These are phyloP conservation scores for Menidia menidia DNA, from an alignment of 2,797 vertebrate species.

Conservation along the genomic window DNA sequence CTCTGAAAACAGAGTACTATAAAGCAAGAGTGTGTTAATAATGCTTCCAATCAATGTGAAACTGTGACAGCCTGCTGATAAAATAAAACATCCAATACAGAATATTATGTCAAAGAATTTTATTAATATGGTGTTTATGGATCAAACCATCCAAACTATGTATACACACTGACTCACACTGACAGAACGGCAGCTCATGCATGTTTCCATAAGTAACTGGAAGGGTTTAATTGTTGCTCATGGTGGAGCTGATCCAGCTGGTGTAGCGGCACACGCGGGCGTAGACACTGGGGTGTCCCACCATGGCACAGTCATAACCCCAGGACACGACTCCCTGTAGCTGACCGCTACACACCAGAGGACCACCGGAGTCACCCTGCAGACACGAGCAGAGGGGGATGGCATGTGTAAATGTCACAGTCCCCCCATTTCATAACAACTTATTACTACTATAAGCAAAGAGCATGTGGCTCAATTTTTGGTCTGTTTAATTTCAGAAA, in stretches of 20 bases:
- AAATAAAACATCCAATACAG: constrained; percentile 14
- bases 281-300: constrained; percentile 72
- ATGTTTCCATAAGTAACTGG: not conserved
- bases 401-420: not conserved
- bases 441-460: no score
- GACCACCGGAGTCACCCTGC: constrained; percentile 84
- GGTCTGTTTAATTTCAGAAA: no score
- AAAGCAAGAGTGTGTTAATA: constrained; percentile 29
- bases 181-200: not conserved
- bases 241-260: constrained; percentile 69
- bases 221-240: constrained; percentile 62
- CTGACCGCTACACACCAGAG: constrained; percentile 77
- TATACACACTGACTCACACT: constrained; percentile 2
- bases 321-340: constrained; percentile 83
- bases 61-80: constrained; percentile 21
- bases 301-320: constrained; percentile 72
- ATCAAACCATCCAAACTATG: constrained; percentile 38
- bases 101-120: constrained; percentile 9
- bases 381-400: constrained; percentile 4
- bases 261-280: constrained; percentile 74
- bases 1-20: constrained; percentile 9
- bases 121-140: constrained; percentile 17
- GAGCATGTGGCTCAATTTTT: no score
- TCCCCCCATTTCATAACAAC: not conserved
- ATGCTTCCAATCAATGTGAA: constrained; percentile 19